phyloP scores from a whole-genome alignment of 2,113 vertebrate genomes.

The Panthera tigris region DNA sequence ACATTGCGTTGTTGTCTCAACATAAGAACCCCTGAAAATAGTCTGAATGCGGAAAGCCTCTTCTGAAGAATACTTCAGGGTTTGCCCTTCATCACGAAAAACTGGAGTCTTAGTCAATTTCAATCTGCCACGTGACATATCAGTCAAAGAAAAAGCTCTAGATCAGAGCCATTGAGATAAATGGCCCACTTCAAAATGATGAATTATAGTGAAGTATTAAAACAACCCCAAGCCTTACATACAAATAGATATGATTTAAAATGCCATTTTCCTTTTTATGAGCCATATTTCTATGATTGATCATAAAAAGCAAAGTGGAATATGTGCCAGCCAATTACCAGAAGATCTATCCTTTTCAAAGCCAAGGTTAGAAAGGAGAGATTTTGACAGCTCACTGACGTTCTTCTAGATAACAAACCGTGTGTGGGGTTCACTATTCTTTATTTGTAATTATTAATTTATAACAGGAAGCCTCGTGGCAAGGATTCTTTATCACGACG shows the following conservation, averaged over 20 bases:
- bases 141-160: neutral
- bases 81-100: neutral
- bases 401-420: neutral
- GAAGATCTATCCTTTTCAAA: neutral
- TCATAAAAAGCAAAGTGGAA: neutral
- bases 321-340: neutral
- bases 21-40: conserved; percentile 29
- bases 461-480: neutral
- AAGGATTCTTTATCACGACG: neutral
- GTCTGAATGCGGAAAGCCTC: neutral
- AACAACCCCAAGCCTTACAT: neutral
- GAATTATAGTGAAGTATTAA: neutral
- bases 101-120: neutral
- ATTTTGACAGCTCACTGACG: neutral
- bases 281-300: neutral
- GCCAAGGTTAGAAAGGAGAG: neutral
- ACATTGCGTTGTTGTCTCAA: neutral
- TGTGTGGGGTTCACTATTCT: neutral
- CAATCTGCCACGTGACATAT: neutral
- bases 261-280: neutral
- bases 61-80: neutral
- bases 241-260: conserved; percentile 36
- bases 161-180: conserved; percentile 29
- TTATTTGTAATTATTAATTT: neutral
- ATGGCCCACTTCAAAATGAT: conserved; percentile 37